Conservation (phyloP, 2,888 invertebrate genomes). For the Linyphia triangularis region DNA sequence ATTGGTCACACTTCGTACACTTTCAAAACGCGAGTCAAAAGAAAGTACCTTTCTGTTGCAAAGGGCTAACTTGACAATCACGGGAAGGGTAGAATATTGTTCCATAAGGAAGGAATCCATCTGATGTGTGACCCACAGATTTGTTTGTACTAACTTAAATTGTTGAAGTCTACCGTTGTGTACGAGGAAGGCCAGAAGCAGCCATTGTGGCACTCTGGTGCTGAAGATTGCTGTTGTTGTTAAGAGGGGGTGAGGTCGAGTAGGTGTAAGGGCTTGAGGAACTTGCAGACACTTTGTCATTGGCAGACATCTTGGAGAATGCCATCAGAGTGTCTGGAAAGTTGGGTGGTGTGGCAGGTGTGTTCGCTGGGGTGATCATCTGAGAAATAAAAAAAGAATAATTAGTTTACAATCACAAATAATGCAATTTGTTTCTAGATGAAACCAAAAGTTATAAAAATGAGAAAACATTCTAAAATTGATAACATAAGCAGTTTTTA, state of each 20-base stretch:
- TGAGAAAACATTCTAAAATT: no score
- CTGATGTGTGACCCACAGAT: constrained; percentile 33
- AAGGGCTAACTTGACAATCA: constrained; percentile 51
- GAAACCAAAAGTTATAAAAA: not conserved
- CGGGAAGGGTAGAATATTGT: constrained; percentile 45
- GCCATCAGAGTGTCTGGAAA: constrained; percentile 94
- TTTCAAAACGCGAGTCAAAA: constrained; percentile 1
- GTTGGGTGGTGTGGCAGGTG: constrained; percentile 95
- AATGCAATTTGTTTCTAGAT: not conserved
- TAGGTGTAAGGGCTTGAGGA: constrained; percentile 49
- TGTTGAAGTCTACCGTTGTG: constrained; percentile 54
- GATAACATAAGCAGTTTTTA: no score
- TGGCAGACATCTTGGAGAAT: constrained; percentile 91
- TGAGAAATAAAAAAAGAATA: constrained; percentile 79
- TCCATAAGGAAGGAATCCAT: constrained; percentile 45
- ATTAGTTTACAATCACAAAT: no score
- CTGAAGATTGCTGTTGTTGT: constrained; percentile 67
- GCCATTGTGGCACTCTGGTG: constrained; percentile 62
- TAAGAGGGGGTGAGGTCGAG: constrained; percentile 66
- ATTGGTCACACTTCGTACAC: not conserved
- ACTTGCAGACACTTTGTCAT: constrained; percentile 77
- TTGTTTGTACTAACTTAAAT: not conserved
- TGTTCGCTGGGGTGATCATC: constrained; percentile 95
- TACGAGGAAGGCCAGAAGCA: constrained; percentile 49
- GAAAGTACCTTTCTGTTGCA: constrained; percentile 22